phyloP scores from a whole-genome alignment of 2,797 vertebrate genomes.

The Intellagama lesueurii region DNA sequence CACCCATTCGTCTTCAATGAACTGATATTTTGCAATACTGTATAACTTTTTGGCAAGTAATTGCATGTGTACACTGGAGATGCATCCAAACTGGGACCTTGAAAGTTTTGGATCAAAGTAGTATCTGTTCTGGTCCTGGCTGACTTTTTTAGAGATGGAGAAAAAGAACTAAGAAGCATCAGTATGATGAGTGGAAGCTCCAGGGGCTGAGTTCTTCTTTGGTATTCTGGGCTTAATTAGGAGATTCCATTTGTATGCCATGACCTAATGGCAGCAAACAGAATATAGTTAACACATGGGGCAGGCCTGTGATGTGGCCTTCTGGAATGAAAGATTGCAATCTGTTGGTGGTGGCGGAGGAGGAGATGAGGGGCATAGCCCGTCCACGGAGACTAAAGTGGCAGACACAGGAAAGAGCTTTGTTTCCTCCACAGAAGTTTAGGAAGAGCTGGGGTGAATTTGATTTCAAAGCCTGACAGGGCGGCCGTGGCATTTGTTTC shows the following conservation, averaged over 20 bases:
- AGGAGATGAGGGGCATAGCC: slow-evolving; percentile 47
- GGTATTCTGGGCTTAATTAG: slow-evolving; percentile 68
- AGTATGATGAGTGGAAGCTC: slow-evolving; percentile 51
- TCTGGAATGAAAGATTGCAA: slow-evolving; percentile 60
- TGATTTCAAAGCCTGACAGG: slow-evolving; percentile 73
- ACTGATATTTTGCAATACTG: background rate
- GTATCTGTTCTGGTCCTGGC: background rate
- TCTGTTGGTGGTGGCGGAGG: slow-evolving; percentile 53
- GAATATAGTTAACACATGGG: slow-evolving; percentile 68
- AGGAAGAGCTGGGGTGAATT: slow-evolving; percentile 71
- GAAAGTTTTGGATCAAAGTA: background rate
- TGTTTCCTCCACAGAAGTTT: slow-evolving; percentile 68
- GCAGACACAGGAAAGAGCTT: slow-evolving; percentile 71
- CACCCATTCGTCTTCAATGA: background rate
- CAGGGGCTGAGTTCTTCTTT: slow-evolving; percentile 50
- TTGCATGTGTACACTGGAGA: no score
- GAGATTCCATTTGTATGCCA: background rate
- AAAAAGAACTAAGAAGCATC: slow-evolving; percentile 49
- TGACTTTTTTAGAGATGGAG: slow-evolving; percentile 22
- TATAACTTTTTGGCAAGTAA: background rate
- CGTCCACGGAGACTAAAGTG: slow-evolving; percentile 62
- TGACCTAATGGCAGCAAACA: slow-evolving; percentile 55
- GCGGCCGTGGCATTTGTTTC: slow-evolving; percentile 71
- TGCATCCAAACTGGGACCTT: background rate
- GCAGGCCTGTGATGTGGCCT: slow-evolving; percentile 61